Base-by-base conservation (phyloP, 2,888 invertebrate species). In the Tryphoninae sp. region DNA sequence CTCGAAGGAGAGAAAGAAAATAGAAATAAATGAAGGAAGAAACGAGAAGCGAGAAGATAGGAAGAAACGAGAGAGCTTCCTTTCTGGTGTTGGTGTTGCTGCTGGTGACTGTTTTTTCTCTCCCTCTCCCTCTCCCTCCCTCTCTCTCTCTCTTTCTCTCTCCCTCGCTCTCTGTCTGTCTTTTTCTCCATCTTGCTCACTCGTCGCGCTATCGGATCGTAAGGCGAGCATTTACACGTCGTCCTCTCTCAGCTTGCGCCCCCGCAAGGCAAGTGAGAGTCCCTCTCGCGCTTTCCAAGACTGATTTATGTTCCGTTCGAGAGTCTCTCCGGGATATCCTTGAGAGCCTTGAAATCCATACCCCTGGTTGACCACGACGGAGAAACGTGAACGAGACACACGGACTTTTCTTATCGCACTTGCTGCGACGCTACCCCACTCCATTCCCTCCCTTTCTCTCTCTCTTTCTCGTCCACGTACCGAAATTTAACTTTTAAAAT, bases 211-310 rank as follows among this genome's bases (percentile, higher is more conserved):
- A 89, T 90, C 90, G 88, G 89, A 89, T 90, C 88, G 90, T 89
- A 90, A 89, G 89, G 89, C 89, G 89, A 90, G 89, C 89, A 89
- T 90, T 90, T 90, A 90, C 90, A 90, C 90, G 90, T 89, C 86
- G 85, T 80, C 87, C 85, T 76, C 68, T 76, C 62, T 59, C 61
- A 61, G 68, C 61, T 82, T 84, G 87, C 89, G 88, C 89, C 89
- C 88, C 89, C 89, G 89, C 89, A 88, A 86, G 81, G 40, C 76
- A 68, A 55, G 45, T 13, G 55, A 55, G 55, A 55, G 55, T n/a
- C 8, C 8, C n/a, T 76, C 76, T 79, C 76, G 64, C 72, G 55
- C 72, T 76, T 72, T 76, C 45, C 86, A 82, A 76, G 76, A 86
- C 87, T 89, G 89, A 89, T 89, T 89, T 89, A 89, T 88, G 87